Evolutionary conservation across 1,140 invertebrate genomes (phyloP), one percentile per base, ranked within the genome.

Genomic region (Drosophila setifemur): DNA sequence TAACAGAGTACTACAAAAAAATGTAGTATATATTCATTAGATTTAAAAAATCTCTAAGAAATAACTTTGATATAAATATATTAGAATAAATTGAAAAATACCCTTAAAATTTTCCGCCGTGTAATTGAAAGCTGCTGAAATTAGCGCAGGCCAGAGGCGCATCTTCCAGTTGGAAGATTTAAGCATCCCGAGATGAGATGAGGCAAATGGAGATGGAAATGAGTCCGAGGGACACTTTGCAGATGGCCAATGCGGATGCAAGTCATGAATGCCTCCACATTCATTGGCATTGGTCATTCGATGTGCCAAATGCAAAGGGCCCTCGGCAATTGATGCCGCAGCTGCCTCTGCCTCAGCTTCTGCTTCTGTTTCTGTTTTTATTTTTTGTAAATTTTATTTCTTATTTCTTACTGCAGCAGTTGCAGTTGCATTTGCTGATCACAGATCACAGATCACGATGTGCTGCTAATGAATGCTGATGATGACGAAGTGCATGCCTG

Each of bases 401-500:
- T n/a, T n/a, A n/a, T n/a, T 72, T 61, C 68, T 31, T 31, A 53
- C 25, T 47, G 19, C 53, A 55, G 67, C 48, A 21, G 48, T 8
- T 4, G 43, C 58, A 60, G 26, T 9, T n/a, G 71, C 39, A 7
- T 4, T 63, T 54, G 42, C 67, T 28, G 60, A 76, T 54, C 64
- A 43, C 66, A 78, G 71, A 74, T 73, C 61, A 48, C 60, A 58
- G 52, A 76, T 79, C 78, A 82, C 79, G 78, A 85, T 82, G 79
- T 57, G 73, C 43, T 61, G 78, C 78, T 83, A 83, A 83, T 83
- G 79, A 83, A 85, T 72, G 52, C 75, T 83, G 74, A 85, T 85
- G 70, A 83, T 71, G 79, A 85, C 77, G 78, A 69, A 71, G 79
- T 60, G 53, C 68, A 71, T 55, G 53, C 47, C 31, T 19, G 31